These are phyloP conservation scores for Eonycteris spelaea DNA, from an alignment of 2,113 vertebrate species.

Conservation along the genomic window DNA sequence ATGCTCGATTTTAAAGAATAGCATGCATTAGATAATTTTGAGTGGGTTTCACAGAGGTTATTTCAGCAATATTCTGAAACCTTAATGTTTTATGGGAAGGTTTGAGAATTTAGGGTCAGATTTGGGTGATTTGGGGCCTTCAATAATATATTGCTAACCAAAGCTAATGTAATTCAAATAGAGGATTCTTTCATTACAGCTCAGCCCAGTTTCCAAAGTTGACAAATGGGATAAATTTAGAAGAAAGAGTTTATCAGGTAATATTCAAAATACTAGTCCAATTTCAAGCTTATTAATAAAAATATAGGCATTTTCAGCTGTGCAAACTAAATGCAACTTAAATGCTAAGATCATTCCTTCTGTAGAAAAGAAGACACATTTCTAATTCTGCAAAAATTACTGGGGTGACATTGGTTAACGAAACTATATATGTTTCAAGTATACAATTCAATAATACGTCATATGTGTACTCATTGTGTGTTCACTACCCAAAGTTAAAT, in stretches of 20 bases:
- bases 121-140: constrained; percentile 10
- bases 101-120: constrained; percentile 39
- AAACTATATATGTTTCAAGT: too few species aligned
- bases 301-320: not conserved
- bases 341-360: not conserved
- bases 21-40: not conserved
- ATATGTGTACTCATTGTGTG: too few species aligned
- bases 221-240: not conserved
- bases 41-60: not conserved
- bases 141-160: not conserved
- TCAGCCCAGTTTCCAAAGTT: not conserved
- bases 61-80: not conserved
- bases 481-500: too few species aligned
- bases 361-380: not conserved
- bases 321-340: not conserved
- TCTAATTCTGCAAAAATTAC: not conserved
- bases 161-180: constrained; percentile 11
- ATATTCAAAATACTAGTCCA: not conserved
- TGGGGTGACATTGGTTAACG: not conserved
- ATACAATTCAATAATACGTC: too few species aligned
- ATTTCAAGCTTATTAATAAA: not conserved
- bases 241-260: not conserved
- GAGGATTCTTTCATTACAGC: not conserved
- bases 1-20: not conserved
- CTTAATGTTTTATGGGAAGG: not conserved